Base-by-base conservation (phyloP, 2,797 vertebrate species). In the Catostomus latipinnis region DNA sequence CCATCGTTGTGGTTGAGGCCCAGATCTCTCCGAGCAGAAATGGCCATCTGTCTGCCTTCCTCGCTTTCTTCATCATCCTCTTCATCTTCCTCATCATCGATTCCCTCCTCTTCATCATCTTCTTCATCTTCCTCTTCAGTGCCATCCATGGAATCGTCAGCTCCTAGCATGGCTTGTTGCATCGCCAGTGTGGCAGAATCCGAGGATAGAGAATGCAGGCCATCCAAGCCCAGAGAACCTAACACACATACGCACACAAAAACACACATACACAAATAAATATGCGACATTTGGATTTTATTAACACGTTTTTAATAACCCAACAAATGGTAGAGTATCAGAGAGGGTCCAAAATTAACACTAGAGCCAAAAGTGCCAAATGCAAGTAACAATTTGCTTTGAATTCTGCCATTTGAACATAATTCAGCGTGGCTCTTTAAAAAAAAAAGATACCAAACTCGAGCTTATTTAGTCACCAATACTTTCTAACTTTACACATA, bases 131-230 rank as follows among this genome's bases (percentile, higher is more conserved):
- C 98, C 54, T 99, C 98, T 0, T 98, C 97, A 9, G 96, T 97
- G 0, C 98, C 96, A 0, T 98, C 92, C 80, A 98, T 98, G 87
- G 98, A 98, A 0, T 98, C 94, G 4, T 95, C 98, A 0, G 96
- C 95, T 0, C 90, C 96, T 90, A 99, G 94, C 97, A 99, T 97
- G 14, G 96, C 97, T 84, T 98, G 97, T 93, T 98, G 98, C 96
- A 99, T 98, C 84, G 97, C 96, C 89, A 98, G 95, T 18, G 97
- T 97, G 89, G 97, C 97, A 0, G 95, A 97, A 89, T 98, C 97
- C 0, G 97, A 98, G 1, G 98, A 96, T 74, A 99, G 93, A 1
- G 97, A 94, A 77, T 99, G 97, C 79, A 98, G 94, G 90, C 93
- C 95, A 92, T 99, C 98, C 92, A 99, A 92, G 71, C 81, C 95